phyloP scores from a whole-genome alignment of 2,113 vertebrate genomes.

The Serinus canaria region DNA sequence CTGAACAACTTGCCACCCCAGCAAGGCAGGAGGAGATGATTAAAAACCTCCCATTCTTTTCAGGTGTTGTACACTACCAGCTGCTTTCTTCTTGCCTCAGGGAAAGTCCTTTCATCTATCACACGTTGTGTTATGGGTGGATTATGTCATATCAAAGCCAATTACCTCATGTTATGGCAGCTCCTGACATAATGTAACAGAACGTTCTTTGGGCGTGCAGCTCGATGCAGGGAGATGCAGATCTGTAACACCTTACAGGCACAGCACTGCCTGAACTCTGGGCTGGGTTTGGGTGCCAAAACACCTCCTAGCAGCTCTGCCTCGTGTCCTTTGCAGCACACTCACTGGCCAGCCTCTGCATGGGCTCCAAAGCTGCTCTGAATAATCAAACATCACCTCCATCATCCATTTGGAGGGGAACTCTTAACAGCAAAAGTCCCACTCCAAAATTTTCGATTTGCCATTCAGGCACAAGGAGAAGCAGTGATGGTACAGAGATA shows the following conservation, averaged over 20 bases:
- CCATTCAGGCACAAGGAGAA: background rate
- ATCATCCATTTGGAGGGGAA: background rate
- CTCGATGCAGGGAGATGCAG: background rate
- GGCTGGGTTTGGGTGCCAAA: background rate
- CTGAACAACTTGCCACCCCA: background rate
- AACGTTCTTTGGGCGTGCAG: background rate
- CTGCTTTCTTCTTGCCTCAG: constrained; percentile 43
- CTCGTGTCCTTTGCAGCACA: background rate
- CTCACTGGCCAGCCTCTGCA: background rate
- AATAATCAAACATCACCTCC: background rate
- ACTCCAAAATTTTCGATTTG: background rate
- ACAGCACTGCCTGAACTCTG: accelerated
- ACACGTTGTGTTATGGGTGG: constrained; percentile 12
- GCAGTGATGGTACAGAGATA: background rate
- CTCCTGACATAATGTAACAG: constrained; percentile 37
- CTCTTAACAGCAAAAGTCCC: background rate
- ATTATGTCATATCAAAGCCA: constrained; percentile 61
- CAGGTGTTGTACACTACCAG: constrained; percentile 2
- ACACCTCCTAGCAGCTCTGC: background rate
- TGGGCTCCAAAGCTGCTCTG: background rate
- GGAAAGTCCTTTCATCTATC: constrained; percentile 53
- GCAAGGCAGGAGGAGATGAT: background rate
- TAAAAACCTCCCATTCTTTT: background rate
- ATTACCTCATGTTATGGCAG: constrained; percentile 46
- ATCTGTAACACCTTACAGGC: background rate